phyloP scores from a whole-genome alignment of 1,140 invertebrate species.

The Mya arenaria region DNA sequence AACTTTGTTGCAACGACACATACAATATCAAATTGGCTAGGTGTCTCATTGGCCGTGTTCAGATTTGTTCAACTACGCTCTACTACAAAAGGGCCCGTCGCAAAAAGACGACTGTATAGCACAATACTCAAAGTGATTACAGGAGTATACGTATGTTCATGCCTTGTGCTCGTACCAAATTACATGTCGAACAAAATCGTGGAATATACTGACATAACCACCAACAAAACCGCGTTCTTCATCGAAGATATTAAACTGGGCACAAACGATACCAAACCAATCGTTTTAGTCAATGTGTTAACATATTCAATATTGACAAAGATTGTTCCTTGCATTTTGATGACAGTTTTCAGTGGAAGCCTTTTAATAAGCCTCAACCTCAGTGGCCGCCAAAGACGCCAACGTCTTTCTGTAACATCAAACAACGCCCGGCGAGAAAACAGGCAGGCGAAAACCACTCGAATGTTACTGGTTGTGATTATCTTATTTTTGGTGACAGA shows the following conservation, averaged over 20 bases:
- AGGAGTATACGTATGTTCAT: constrained; percentile 87
- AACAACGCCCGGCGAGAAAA: constrained; percentile 84
- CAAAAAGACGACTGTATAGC: constrained; percentile 83
- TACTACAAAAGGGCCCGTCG: constrained; percentile 89
- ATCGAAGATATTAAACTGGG: constrained; percentile 81
- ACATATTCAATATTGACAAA: constrained; percentile 78
- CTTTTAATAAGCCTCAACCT: constrained; percentile 80
- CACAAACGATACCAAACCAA: constrained; percentile 63
- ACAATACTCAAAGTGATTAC: constrained; percentile 88
- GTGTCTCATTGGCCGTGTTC: constrained; percentile 91
- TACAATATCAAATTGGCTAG: constrained; percentile 96
- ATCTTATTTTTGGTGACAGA: constrained; percentile 93
- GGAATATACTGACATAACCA: constrained; percentile 14
- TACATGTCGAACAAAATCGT: constrained; percentile 83
- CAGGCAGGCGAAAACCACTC: constrained; percentile 85
- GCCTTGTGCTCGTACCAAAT: constrained; percentile 89
- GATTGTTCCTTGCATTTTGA: constrained; percentile 81
- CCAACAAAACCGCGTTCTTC: constrained; percentile 60
- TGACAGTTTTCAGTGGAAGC: constrained; percentile 81
- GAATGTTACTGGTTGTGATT: constrained; percentile 75
- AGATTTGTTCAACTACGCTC: constrained; percentile 87
- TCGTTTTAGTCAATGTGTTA: constrained; percentile 73
- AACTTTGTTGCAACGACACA: constrained; percentile 91
- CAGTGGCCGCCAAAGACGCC: constrained; percentile 76
- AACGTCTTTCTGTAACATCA: constrained; percentile 65